Conservation (phyloP, 2,888 invertebrate genomes). For the Lordiphosa andalusiaca region DNA sequence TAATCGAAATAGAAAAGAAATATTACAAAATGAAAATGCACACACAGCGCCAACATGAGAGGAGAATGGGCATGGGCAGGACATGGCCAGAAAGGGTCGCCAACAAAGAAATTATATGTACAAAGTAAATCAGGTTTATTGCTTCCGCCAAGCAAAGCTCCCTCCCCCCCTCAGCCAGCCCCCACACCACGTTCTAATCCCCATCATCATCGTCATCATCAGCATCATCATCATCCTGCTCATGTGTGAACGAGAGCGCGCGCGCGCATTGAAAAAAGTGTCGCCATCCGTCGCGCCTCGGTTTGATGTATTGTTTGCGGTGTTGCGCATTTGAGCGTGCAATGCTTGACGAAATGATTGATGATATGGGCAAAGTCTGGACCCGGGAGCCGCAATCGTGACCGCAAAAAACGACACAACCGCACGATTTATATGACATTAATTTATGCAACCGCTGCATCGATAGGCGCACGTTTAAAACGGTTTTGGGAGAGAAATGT, state of each 20-base stretch:
- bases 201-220: neutral
- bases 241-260: constrained; percentile 1
- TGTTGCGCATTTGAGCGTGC: constrained; percentile 46
- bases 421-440: constrained; percentile 13
- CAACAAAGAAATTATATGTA: constrained; percentile 34
- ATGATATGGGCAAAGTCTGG: constrained; percentile 33
- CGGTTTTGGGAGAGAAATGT: neutral
- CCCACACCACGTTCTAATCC: constrained; percentile 1
- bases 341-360: constrained; percentile 53
- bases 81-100: constrained; percentile 6
- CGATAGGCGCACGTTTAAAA: constrained; percentile 2
- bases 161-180: neutral
- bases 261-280: constrained; percentile 14
- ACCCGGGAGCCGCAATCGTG: constrained; percentile 5
- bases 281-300: constrained; percentile 11
- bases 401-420: constrained; percentile 12
- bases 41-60: constrained; percentile 13
- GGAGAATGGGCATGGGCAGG: constrained; percentile 4
- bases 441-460: constrained; percentile 17
- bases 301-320: constrained; percentile 45
- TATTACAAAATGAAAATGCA: constrained; percentile 31
- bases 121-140: constrained; percentile 47
- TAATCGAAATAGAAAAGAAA: constrained; percentile 44
- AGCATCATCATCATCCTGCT: neutral
- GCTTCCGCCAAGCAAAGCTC: constrained; percentile 28